Base-by-base conservation (phyloP, 2,113 vertebrate species). In the Neogobius melanostomus region DNA sequence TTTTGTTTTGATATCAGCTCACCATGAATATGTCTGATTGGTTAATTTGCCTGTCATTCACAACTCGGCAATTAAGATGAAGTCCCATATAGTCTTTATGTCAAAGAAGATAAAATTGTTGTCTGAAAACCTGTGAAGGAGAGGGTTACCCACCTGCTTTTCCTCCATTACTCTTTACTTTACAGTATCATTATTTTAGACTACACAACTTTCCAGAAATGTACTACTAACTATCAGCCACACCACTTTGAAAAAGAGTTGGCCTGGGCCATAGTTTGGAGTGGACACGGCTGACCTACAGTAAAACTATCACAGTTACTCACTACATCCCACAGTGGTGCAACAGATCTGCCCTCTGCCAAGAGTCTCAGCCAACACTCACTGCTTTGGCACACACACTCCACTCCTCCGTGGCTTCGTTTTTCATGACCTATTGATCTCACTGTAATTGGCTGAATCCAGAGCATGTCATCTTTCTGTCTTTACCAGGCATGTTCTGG, bases 391-490 rank as follows among this genome's bases (percentile, higher is more conserved):
- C 84, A 89, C 87, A 70, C 76, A 87, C 71, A 89, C 85, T 88
- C 81, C 64, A 82, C 82, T 89, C 85, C 85, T 74, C 74, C 75
- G 72, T 42, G 63, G 74, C 81, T 83, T 84, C 73, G 78, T 75
- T 87, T 85, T 88, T 85, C 88, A 92, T 88, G 87, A 86, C 86
- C 85, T 61, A 80, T 79, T 83, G 85, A 86, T 92, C 85, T 85
- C 69, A 71, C 81, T 87, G 66, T 89, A 92, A 92, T 89, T 91
- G 89, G 84, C 87, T 88, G 88, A 91, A 90, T 89, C 81, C 71
- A 82, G 82, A 88, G 84, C 82, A 76, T 71, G 77, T 83, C 61
- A 10, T 85, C 77, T 59, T 71, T 82, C 73, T 68, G 72, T 80
- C 77, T 53, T 48, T 62, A 53, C 11, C 47, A 82, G 61, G 85